Conservation (phyloP, 2,888 invertebrate species). For the Brachylomia viminalis region DNA sequence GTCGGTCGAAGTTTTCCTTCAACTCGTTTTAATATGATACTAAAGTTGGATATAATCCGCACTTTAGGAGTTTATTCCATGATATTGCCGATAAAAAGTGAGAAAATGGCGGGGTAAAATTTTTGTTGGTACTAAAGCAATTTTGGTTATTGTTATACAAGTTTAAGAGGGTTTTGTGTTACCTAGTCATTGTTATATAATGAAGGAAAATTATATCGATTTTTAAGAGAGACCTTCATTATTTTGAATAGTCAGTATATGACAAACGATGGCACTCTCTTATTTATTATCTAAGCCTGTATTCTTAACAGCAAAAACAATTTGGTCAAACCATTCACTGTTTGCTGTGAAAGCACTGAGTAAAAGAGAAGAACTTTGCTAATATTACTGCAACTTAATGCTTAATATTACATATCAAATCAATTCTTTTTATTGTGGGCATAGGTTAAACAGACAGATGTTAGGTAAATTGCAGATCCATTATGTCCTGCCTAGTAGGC, state of each 20-base stretch:
- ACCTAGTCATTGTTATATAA: constrained; percentile 41
- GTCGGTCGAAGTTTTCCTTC: constrained; percentile 64
- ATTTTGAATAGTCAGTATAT: not conserved
- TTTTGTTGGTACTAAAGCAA: constrained; percentile 61
- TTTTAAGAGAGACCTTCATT: not conserved
- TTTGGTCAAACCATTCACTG: not conserved
- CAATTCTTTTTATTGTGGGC: too few species aligned
- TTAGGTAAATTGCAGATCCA: too few species aligned
- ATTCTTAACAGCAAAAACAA: not conserved
- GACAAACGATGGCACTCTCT: not conserved
- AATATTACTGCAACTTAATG: not conserved
- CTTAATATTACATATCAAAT: too few species aligned
- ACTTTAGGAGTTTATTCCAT: constrained; percentile 63
- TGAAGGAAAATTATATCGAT: constrained; percentile 14
- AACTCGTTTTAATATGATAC: constrained; percentile 73
- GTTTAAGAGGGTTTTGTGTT: constrained; percentile 41
- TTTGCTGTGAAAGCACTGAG: not conserved
- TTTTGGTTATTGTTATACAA: constrained; percentile 63
- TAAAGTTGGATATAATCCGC: constrained; percentile 71
- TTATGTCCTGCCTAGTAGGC: too few species aligned
- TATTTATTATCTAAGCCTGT: too few species aligned
- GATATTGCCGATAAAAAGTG: constrained; percentile 67
- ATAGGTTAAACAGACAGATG: too few species aligned
- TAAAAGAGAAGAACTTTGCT: not conserved
- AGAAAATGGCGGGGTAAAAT: constrained; percentile 57